Evolutionary conservation across 1,140 invertebrate species (phyloP), one percentile per base, ranked within the genome.

Genomic region (Drosophila kepulauana): DNA sequence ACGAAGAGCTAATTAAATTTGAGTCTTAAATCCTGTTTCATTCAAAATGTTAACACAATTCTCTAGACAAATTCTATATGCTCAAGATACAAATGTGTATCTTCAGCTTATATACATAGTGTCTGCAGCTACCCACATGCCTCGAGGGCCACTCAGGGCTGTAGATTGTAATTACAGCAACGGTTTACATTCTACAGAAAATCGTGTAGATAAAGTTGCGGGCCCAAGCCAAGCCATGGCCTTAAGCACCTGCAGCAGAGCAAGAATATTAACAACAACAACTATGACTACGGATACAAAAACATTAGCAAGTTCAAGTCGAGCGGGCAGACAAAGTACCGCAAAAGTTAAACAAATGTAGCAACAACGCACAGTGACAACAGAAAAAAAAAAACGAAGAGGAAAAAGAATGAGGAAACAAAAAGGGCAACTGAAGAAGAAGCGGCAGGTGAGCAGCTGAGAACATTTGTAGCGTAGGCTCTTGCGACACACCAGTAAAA

Each of bases 271-370:
- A n/a, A n/a, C 49, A 62, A 25, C 35, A 15, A 1, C 43, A 64
- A 43, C 48, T 56, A 30, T 57, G 28, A 11, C 13, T 30, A 13
- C 63, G 70, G 6, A 43, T 54, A 25, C 28, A 20, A 5, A 15
- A 61, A 57, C 56, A 61, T 20, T 28, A 41, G 25, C 45, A 86
- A 86, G 84, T 87, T 87, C 84, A 87, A 87, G 80, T 87, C 69
- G 84, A 88, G 84, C 84, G 84, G 84, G 84, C 84, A 82, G 71
- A 65, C 79, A 86, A 88, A 88, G 84, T 88, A 87, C 84, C 84
- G 84, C 84, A 88, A 87, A 87, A 85, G 82, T 86, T 80, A 81
- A 85, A 86, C 82, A 85, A 85, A 85, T 85, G 82, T 86, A 65
- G 79, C 81, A 76, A 76, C 61, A 84, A 76, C 63, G 63, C 64